Evolutionary conservation across 2,888 invertebrate species (phyloP).

Genomic region (Sesia bembeciformis): DNA sequence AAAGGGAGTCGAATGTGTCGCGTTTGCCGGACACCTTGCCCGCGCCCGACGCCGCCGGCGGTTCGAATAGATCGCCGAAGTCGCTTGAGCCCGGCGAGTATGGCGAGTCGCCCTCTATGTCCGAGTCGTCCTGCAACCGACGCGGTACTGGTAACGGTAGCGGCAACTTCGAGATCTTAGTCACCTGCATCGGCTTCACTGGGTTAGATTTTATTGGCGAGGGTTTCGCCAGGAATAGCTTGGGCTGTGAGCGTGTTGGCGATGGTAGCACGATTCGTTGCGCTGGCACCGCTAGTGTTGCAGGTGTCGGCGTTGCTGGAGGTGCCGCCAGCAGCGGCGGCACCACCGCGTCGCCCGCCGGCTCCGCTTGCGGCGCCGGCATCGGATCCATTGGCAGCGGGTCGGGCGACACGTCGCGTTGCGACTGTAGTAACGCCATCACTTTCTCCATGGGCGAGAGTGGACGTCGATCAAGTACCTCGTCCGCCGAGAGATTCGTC

Average conservation of each 20-base stretch:
- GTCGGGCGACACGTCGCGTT: conserved; percentile 31
- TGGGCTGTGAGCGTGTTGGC: conserved; percentile 62
- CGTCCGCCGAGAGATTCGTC: conserved; percentile 63
- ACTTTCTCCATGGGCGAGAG: conserved; percentile 76
- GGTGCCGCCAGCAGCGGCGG: conserved; percentile 33
- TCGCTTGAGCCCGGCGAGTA: conserved; percentile 93
- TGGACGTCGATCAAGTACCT: conserved; percentile 57
- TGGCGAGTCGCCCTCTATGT: conserved; percentile 81
- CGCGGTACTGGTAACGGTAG: conserved; percentile 32
- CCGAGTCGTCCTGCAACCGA: conserved; percentile 32
- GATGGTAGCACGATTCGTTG: conserved; percentile 68
- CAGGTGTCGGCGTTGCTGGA: conserved; percentile 24
- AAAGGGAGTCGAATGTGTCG: conserved; percentile 78
- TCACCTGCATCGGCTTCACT: conserved; percentile 67
- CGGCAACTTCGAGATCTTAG: conserved; percentile 33
- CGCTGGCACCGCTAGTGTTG: conserved; percentile 11
- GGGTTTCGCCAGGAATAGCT: conserved; percentile 68
- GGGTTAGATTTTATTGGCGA: conserved; percentile 74
- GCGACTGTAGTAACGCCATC: conserved; percentile 73
- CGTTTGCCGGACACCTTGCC: conserved; percentile 13
- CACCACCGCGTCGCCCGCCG: conserved; percentile 23
- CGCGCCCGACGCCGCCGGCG: conserved; percentile 28
- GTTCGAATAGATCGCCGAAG: conserved; percentile 90
- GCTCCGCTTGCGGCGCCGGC: conserved; percentile 14
- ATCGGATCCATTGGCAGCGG: conserved; percentile 20